Percentiles rank a stretch among this genome's conserved stretches.
Evolutionary conservation across 1,140 invertebrate species (phyloP).

Genomic region (Portunus trituberculatus): DNA sequence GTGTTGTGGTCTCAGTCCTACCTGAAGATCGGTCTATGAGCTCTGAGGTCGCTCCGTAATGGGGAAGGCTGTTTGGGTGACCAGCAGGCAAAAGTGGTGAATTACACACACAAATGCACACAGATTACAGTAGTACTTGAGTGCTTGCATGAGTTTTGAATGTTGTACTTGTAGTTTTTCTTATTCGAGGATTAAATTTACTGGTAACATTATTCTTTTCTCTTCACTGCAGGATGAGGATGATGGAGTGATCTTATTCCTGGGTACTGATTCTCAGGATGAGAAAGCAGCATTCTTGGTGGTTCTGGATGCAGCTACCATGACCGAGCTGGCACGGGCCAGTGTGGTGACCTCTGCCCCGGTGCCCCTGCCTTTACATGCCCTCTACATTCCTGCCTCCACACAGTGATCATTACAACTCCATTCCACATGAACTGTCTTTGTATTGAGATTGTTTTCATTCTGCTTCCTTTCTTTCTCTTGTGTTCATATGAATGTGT

Average conservation of each 20-base stretch:
- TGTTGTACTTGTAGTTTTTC: neutral
- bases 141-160: neutral
- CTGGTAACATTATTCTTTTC: neutral
- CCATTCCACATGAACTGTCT: neutral
- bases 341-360: conserved; percentile 48
- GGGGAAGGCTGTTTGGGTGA: too few relatives aligned
- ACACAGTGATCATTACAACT: neutral
- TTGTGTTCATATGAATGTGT: neutral
- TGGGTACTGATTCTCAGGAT: conserved; percentile 77
- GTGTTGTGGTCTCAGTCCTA: too few relatives aligned
- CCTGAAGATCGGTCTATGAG: too few relatives aligned
- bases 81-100: too few relatives aligned
- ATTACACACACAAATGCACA: neutral
- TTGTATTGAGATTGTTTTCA: neutral
- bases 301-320: conserved; percentile 78
- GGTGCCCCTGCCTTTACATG: conserved; percentile 68
- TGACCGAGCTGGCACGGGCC: conserved; percentile 78
- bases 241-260: conserved; percentile 80
- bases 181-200: neutral
- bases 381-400: conserved; percentile 38
- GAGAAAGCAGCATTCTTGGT: conserved; percentile 78
- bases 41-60: too few relatives aligned
- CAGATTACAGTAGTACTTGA: neutral
- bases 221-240: conserved; percentile 78
- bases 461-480: neutral